Evolutionary conservation across 2,888 invertebrate species (phyloP).

Genomic region (Luperina nickerlii): DNA sequence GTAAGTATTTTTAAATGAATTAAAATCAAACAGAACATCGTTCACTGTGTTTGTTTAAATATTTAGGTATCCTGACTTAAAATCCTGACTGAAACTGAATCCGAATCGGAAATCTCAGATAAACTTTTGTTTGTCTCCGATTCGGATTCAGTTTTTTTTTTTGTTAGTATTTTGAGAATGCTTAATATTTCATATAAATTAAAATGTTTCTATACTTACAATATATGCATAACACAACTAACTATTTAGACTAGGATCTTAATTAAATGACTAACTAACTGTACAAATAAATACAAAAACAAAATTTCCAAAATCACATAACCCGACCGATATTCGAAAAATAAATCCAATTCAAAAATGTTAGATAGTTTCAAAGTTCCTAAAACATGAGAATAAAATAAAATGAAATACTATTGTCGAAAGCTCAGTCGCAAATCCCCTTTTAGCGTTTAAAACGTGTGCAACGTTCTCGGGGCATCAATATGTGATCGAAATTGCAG

Average conservation of each 20-base stretch:
- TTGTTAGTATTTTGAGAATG: too few species aligned
- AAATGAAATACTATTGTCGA: conserved; percentile 33
- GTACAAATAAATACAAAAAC: too few species aligned
- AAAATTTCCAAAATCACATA: too few species aligned
- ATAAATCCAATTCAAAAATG: conserved; percentile 4
- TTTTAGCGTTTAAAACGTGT: conserved; percentile 51
- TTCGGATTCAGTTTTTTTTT: too few species aligned
- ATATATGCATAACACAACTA: too few species aligned
- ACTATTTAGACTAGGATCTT: too few species aligned
- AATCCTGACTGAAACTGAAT: too few species aligned
- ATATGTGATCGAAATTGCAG: conserved; percentile 55
- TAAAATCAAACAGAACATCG: background rate
- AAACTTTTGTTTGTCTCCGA: too few species aligned
- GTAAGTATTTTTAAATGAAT: too few species aligned
- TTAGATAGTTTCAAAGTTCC: background rate
- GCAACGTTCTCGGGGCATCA: conserved; percentile 30
- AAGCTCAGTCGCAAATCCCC: conserved; percentile 52
- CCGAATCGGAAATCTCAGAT: background rate
- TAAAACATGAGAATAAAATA: conserved; percentile 28
- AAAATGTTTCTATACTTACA: too few species aligned
- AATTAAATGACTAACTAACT: too few species aligned
- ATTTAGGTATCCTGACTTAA: background rate
- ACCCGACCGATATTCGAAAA: background rate
- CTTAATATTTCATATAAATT: too few species aligned
- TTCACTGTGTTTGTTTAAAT: background rate